Evolutionary conservation across 2,888 invertebrate species (phyloP).

Genomic region (Lagria hirta): DNA sequence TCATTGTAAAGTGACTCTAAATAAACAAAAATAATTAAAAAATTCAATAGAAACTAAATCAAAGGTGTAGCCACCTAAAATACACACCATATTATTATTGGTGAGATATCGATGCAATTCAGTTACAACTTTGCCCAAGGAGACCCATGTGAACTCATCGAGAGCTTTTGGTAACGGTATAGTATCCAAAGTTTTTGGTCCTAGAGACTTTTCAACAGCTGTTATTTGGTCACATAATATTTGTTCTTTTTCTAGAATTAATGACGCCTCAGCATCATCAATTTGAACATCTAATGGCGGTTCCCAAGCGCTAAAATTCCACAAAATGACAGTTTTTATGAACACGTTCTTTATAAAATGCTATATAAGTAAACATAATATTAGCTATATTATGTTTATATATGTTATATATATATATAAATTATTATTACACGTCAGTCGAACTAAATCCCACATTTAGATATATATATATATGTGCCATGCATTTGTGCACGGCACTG

Average conservation of each 20-base stretch:
- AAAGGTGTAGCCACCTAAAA: constrained; percentile 1
- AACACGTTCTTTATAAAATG: too few relatives aligned
- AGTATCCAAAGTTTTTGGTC: constrained; percentile 57
- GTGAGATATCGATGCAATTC: constrained; percentile 66
- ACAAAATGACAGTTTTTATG: constrained; percentile 3
- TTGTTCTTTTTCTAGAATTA: constrained; percentile 61
- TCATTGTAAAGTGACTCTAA: constrained; percentile 51
- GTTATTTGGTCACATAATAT: constrained; percentile 59
- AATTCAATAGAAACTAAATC: constrained; percentile 3
- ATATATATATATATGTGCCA: too few relatives aligned
- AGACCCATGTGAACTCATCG: constrained; percentile 63
- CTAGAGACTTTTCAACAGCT: constrained; percentile 58
- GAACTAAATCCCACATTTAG: too few relatives aligned
- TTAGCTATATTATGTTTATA: constrained; percentile 4
- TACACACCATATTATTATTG: constrained; percentile 58
- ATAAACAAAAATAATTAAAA: constrained; percentile 19
- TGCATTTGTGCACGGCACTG: too few relatives aligned
- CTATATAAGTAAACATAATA: constrained; percentile 4
- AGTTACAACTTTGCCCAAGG: constrained; percentile 66
- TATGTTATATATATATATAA: background rate
- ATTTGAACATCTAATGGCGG: constrained; percentile 54
- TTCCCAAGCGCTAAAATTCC: constrained; percentile 51
- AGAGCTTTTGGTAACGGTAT: constrained; percentile 63
- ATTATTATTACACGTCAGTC: too few relatives aligned
- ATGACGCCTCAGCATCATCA: constrained; percentile 59